A percentile compares a stretch with the other conserved stretches of the same genome.
Evolutionary conservation across 2,888 invertebrate species (phyloP).

Genomic region (Coelinius sp.): DNA sequence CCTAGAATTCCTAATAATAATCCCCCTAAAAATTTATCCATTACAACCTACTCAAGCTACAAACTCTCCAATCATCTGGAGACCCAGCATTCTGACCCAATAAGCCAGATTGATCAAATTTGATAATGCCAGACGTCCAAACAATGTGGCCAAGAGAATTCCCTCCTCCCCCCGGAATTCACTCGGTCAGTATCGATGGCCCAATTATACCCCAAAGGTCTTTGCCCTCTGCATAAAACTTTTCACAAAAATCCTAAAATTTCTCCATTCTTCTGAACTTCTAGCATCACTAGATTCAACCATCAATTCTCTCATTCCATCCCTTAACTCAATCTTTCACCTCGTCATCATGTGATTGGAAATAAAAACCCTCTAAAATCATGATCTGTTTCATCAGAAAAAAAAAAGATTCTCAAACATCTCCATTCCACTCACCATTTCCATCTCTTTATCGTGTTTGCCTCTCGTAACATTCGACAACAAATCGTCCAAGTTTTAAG

Average conservation of each 20-base stretch:
- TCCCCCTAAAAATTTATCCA: too few relatives aligned
- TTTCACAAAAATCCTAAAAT: neutral
- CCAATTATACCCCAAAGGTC: constrained; percentile 31
- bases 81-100: constrained; percentile 10
- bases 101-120: constrained; percentile 11
- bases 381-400: neutral
- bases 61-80: neutral
- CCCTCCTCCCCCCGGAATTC: constrained; percentile 21
- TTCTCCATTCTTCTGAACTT: neutral
- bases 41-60: too few relatives aligned
- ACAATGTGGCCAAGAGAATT: constrained; percentile 21
- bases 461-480: constrained; percentile 53
- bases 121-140: constrained; percentile 29
- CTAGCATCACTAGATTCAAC: too few relatives aligned
- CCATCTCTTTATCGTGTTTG: constrained; percentile 54
- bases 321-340: neutral
- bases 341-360: neutral
- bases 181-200: neutral
- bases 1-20: too few relatives aligned
- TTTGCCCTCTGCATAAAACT: constrained; percentile 28
- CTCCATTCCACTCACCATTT: constrained; percentile 48
- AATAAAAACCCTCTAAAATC: neutral
- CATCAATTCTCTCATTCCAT: too few relatives aligned
- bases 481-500: constrained; percentile 65
- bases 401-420: too few relatives aligned